A percentile compares a stretch with the other conserved stretches of the same genome.
These are phyloP conservation scores for Drosophila oshimai DNA, from an alignment of 1,140 invertebrate genomes.

Conservation along the genomic window DNA sequence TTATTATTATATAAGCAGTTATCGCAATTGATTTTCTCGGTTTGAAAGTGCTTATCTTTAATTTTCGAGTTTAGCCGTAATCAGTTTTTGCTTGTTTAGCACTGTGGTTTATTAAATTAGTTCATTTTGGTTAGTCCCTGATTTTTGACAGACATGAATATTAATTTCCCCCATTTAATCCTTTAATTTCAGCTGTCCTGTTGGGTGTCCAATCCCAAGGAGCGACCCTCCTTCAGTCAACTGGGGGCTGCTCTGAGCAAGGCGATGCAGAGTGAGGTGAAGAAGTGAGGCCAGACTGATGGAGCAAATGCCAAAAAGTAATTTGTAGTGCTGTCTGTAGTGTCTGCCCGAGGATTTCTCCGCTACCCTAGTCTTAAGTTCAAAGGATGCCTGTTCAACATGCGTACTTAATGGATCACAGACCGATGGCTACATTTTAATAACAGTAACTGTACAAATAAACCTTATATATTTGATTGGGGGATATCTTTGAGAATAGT, in stretches of 20 bases:
- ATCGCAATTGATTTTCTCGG: too few species aligned
- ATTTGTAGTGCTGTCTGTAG: conserved; percentile 30
- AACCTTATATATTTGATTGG: conserved; percentile 13
- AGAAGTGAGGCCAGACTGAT: conserved; percentile 53
- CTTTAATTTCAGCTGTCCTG: conserved; percentile 82
- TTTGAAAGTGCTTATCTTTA: too few species aligned
- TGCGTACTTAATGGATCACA: conserved; percentile 45
- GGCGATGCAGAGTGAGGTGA: conserved; percentile 76
- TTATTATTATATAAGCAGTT: too few species aligned
- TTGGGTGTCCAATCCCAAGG: conserved; percentile 85
- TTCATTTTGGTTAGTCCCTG: background rate
- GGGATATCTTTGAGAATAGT: conserved; percentile 60
- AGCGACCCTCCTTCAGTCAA: conserved; percentile 85
- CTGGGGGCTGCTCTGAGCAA: conserved; percentile 75
- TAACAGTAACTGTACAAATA: conserved; percentile 53
- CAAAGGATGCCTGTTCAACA: conserved; percentile 55
- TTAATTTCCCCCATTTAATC: background rate
- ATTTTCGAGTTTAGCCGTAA: too few species aligned
- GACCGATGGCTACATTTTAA: conserved; percentile 27
- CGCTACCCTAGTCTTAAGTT: conserved; percentile 31
- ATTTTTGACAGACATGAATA: background rate
- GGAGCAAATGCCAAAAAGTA: conserved; percentile 41
- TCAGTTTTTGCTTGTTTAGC: too few species aligned
- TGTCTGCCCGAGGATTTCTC: conserved; percentile 9
- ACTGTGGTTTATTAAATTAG: too few species aligned